Conservation (phyloP, 2,797 vertebrate species). For the Momotus momota region DNA sequence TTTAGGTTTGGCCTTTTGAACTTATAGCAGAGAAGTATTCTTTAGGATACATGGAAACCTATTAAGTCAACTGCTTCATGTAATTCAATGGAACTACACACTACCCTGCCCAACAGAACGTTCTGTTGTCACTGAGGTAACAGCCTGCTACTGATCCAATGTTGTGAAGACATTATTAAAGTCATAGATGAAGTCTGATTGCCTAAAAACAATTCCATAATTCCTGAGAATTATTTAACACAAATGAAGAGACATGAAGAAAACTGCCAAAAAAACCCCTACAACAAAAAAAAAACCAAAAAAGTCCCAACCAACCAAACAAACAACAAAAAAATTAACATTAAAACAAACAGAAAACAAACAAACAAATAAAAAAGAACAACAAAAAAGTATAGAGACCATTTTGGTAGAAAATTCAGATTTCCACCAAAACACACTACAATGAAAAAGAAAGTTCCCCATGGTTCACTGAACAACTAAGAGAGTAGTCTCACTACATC, state of each 20-base stretch:
- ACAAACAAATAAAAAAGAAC: not conserved
- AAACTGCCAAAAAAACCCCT: not conserved
- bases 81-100: not conserved
- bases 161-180: not conserved
- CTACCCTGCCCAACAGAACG: not conserved
- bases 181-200: not conserved
- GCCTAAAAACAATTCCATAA: not conserved
- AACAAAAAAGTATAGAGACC: not conserved
- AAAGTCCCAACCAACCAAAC: no score
- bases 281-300: no score
- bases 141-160: not conserved
- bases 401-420: not conserved
- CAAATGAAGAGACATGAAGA: not conserved
- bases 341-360: no score
- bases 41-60: not conserved
- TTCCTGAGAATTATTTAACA: not conserved
- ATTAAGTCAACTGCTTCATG: not conserved
- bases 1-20: not conserved
- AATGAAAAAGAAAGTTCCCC: not conserved
- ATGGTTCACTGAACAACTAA: not conserved
- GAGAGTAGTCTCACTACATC: not conserved
- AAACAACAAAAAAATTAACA: no score
- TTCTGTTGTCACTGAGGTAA: not conserved
- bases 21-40: not conserved
- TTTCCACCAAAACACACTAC: not conserved